Base-by-base conservation (phyloP, 2,113 vertebrate genomes). In the Geococcyx californianus region DNA sequence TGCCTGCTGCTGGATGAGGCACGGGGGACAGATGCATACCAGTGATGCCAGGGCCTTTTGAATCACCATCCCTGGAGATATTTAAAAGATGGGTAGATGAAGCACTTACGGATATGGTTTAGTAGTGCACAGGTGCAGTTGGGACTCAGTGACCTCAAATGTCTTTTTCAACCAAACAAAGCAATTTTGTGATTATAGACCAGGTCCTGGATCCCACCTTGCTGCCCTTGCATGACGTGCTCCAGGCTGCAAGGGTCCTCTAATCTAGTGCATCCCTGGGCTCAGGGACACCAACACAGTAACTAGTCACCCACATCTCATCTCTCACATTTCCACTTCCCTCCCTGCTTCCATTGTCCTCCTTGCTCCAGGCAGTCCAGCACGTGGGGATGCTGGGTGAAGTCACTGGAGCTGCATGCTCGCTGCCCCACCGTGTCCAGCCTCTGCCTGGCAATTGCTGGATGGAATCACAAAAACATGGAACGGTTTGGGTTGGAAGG, bases 21-120 rank as follows among this genome's bases (percentile, higher is more conserved):
- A 3, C 1, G 3, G 33, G 29, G 18, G 31, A 25, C 28, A 3
- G 1, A 18, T 8, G 4, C 13, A 63, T 1, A 1, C 13, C 44
- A 36, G 31, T 2, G 5, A 0, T 10, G 52, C 38, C 38, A 10
- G 5, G 1, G 5, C 16, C 40, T 42, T 42, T 42, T 10, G 40
- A 42, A 42, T 42, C 40, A 42, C 40, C 40, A 42, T 42, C 40
- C 40, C 40, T 42, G 40, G 40, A 42, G 40, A 13, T 42, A 42
- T 42, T 42, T 42, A 42, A 42, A 42, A 42, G 40, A 13, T 42
- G 40, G 40, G 40, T 42, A 42, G 40, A 42, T 42, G 40, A 42
- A 42, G 40, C 40, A 42, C 40, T 42, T 42, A 42, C 10, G 40
- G 40, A 42, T 42, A 42, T 42, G 40, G 40, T 42, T 13, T 42